Evolutionary conservation across 2,797 vertebrate genomes (phyloP), one percentile per base, ranked within the genome.

Genomic region (Cichlasoma orientale): DNA sequence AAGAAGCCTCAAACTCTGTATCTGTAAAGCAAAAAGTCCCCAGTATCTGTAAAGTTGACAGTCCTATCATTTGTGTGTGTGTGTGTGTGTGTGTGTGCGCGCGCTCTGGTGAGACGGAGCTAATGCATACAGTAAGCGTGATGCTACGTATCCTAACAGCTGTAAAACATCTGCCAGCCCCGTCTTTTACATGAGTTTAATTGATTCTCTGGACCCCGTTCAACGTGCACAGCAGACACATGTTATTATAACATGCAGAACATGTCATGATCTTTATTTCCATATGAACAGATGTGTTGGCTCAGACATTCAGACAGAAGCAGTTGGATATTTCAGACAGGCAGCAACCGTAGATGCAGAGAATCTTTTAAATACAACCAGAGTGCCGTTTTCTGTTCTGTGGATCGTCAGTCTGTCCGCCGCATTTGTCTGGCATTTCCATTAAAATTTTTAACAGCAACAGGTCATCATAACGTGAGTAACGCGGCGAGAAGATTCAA

Each of bases 1-100:
- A 41, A 52, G 11, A 74, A 78, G 80, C 69, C 82, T 87, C 74
- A 82, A 82, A 86, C 77, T 63, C 16, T 76, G 61, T 70, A 78
- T 90, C 71, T 77, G 73, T 59, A 50, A 85, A 80, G 59, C 50
- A 54, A 80, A 68, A 80, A 74, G 7, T 81, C 25, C 16, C 54
- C 25, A 31, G 58, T 77, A 75, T 87, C 74, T 79, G 44, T 54
- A 71, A 66, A 85, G 74, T 14, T 2, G 27, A 75, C 47, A 29
- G 29, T 56, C 47, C 53, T n/a, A 61, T 86, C 33, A 47, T 50
- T 75, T 75, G 66, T 31, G 55, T 3, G 52, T 47, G 56, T 31
- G 68, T 21, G 72, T 36, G 33, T 10, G 9, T 36, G 33, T 9
- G 23, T 54, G 57, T 78, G 55, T 58, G 41, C 79, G 55, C 57